These are phyloP conservation scores for Deilephila porcellus DNA, from an alignment of 2,888 invertebrate species.

Conservation along the genomic window DNA sequence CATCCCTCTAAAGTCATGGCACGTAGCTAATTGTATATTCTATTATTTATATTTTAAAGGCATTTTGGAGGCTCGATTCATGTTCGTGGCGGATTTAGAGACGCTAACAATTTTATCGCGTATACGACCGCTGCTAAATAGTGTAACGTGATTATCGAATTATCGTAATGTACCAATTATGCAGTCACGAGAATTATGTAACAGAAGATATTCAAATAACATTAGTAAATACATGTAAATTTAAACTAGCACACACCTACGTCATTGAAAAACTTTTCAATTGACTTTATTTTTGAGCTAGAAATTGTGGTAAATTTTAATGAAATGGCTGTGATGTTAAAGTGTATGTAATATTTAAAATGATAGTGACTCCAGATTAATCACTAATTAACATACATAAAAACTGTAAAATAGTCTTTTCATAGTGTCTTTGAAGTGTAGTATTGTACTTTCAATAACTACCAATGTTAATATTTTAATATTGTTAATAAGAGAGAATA, in stretches of 20 bases:
- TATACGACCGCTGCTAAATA: not conserved
- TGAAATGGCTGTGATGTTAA: no score
- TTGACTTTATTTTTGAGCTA: no score
- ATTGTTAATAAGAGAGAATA: no score
- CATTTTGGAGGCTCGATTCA: no score
- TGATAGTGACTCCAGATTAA: no score
- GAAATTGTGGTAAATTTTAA: no score
- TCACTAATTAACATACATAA: no score
- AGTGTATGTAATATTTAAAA: no score
- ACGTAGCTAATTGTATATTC: not conserved
- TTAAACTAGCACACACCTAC: not conserved
- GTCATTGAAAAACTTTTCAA: not conserved
- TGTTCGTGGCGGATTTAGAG: not conserved
- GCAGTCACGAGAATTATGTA: conserved; percentile 31
- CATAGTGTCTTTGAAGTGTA: no score
- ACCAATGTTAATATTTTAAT: no score
- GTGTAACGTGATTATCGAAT: conserved; percentile 21
- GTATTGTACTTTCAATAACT: no score
- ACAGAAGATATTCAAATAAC: conserved; percentile 16
- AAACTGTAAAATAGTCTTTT: no score
- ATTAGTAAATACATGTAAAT: not conserved
- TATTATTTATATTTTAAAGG: not conserved
- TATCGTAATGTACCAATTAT: conserved; percentile 28
- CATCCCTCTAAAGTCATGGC: not conserved
- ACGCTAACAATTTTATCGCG: not conserved